phyloP scores from a whole-genome alignment of 2,113 vertebrate genomes.

The Camelus dromedarius region DNA sequence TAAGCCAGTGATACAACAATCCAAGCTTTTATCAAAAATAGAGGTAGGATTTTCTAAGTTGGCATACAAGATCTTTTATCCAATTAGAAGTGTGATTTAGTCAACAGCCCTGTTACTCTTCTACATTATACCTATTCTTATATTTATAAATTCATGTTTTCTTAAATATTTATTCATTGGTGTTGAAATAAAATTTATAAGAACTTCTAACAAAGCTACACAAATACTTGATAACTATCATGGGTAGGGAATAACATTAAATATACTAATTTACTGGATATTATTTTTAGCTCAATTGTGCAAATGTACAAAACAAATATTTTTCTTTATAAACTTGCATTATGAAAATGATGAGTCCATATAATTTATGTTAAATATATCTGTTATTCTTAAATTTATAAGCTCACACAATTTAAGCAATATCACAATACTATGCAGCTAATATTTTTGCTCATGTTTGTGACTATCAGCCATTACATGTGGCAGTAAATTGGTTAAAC shows the following conservation, averaged over 20 bases:
- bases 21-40: slow-evolving; percentile 32
- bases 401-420: background rate
- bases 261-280: background rate
- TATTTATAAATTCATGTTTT: background rate
- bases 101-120: background rate
- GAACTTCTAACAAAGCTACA: background rate
- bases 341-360: background rate
- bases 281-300: background rate
- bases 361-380: background rate
- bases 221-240: background rate
- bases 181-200: background rate
- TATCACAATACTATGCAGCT: background rate
- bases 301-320: slow-evolving; percentile 9
- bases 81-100: background rate
- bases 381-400: background rate
- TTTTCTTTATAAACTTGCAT: background rate
- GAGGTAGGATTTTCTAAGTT: background rate
- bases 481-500: background rate
- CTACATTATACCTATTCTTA: background rate
- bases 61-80: background rate
- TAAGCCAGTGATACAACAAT: background rate
- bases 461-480: background rate
- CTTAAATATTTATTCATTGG: background rate
- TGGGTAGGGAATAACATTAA: background rate
- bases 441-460: background rate